Base-by-base conservation (phyloP, 2,113 vertebrate species). In the Cinclus cinclus region DNA sequence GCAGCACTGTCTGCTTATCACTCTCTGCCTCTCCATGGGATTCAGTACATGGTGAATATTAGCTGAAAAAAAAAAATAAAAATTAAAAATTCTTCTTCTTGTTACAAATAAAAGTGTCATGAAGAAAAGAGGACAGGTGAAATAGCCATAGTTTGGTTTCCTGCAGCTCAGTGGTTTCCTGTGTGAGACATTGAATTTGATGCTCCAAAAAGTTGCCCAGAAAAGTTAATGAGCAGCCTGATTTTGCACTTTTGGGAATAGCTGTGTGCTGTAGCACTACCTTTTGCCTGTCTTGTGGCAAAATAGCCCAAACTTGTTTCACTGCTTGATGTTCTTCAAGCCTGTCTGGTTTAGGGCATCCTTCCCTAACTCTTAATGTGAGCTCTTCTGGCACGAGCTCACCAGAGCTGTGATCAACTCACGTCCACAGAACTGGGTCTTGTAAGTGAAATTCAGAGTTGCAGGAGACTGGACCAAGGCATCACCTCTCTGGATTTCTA, bases 11-110 rank as follows among this genome's bases (percentile, higher is more conserved):
- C 31, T 59, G 31, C 25, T 59, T 59, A 33, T 23, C 4, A 4
- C 9, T 74, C 9, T 22, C 7, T 17, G 4, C 10, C 5, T 59
- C 17, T 59, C 39, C 0, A 0, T 27, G 7, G 12, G 8, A 84
- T 55, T 70, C 39, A 64, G 13, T 12, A 53, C 19, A n/a, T 5
- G 39, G 6, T 58, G n/a, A 12, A 70, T 47, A 19, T 16, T 25
- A 15, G 9, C 27, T 31, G 31, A 30, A 64, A 53, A 17, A 64
- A 53, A 15, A 31, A 27, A 10, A n/a, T n/a, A n/a, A 6, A 6
- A 13, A 9, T 37, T 53, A 24, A 47, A 78, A 60, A n/a, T n/a
- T 14, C 3, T 58, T 42, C 28, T 70, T 79, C 14, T 58, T 70
- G 13, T 44, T 75, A 44, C 44, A 69, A 83, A 23, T n/a, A 55